A percentile compares a stretch with the other conserved stretches of the same genome.
Evolutionary conservation across 2,888 invertebrate species (phyloP).

Genomic region (Drosophila leonis): DNA sequence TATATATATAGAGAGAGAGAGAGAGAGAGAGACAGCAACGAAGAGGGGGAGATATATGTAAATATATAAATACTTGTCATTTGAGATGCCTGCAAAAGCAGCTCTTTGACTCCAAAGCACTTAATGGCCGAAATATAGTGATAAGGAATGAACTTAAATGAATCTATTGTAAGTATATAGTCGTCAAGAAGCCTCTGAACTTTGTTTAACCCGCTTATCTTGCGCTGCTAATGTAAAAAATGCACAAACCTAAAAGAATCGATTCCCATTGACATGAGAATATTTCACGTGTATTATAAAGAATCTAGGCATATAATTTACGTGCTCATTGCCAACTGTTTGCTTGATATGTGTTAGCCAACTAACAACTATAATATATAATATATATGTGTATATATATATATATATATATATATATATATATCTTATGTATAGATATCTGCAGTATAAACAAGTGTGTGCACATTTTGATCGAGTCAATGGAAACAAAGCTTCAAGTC

Average conservation of each 20-base stretch:
- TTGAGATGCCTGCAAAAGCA: background rate
- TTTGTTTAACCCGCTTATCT: background rate
- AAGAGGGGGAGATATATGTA: background rate
- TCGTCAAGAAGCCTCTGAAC: slow-evolving; percentile 1
- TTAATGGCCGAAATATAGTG: background rate
- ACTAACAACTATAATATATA: background rate
- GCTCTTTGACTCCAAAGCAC: background rate
- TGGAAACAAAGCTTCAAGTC: background rate
- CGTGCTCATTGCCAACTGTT: background rate
- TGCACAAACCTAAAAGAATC: background rate
- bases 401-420: background rate
- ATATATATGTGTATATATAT: background rate
- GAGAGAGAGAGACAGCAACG: background rate
- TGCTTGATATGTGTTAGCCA: background rate
- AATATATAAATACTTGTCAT: background rate
- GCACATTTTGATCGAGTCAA: background rate
- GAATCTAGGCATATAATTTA: slow-evolving; percentile 1
- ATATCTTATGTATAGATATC: background rate
- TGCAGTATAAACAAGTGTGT: slow-evolving; percentile 2
- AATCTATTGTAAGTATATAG: too few relatives aligned
- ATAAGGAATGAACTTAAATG: background rate
- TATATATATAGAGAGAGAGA: background rate
- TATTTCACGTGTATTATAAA: background rate
- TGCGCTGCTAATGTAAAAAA: background rate
- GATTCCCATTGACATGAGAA: background rate